These are phyloP conservation scores for Pangasianodon hypophthalmus DNA, from an alignment of 2,113 vertebrate species.

Conservation along the genomic window DNA sequence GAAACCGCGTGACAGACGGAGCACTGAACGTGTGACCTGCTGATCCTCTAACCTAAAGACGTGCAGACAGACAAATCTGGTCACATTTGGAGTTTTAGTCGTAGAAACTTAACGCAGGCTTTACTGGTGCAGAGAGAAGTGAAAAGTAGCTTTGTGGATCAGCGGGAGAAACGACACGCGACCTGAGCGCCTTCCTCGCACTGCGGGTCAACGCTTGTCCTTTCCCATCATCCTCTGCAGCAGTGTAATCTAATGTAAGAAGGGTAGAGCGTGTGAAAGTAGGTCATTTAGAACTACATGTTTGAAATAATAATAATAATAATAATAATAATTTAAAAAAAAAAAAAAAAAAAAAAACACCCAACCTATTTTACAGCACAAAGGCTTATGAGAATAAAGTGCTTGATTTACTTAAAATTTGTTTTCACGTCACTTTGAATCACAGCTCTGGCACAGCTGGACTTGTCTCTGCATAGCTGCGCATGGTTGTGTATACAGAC, in stretches of 20 bases:
- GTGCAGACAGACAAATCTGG: neutral
- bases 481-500: neutral
- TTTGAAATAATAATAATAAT: neutral
- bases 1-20: neutral
- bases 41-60: neutral
- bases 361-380: neutral
- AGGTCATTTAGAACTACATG: neutral
- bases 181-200: neutral
- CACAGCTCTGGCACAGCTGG: slow-evolving; percentile 1
- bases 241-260: neutral
- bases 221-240: neutral
- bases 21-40: slow-evolving; percentile 10
- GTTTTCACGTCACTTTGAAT: neutral
- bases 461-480: slow-evolving; percentile 5
- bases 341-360: neutral
- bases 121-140: slow-evolving; percentile 6
- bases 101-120: slow-evolving; percentile 12
- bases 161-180: slow-evolving; percentile 28
- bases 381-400: neutral
- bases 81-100: neutral
- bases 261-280: neutral
- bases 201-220: neutral
- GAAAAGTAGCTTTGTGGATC: slow-evolving; percentile 45
- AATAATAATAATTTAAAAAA: too few relatives aligned
- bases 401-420: neutral